These are phyloP conservation scores for Polyergus mexicanus DNA, from an alignment of 1,140 invertebrate genomes.

Conservation along the genomic window DNA sequence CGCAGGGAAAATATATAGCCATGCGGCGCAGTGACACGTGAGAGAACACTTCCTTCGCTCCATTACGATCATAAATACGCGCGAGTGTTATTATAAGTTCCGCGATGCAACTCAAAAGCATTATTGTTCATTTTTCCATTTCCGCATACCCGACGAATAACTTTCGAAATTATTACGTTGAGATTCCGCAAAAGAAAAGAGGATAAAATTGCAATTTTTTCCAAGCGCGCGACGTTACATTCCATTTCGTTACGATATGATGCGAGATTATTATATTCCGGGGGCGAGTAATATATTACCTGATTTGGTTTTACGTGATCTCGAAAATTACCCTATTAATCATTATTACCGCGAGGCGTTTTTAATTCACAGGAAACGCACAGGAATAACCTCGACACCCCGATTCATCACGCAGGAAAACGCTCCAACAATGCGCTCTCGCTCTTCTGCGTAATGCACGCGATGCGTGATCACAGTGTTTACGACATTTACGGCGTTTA, in stretches of 20 bases:
- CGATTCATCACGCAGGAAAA: constrained; percentile 53
- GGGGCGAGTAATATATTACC: constrained; percentile 4
- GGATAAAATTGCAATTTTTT: background rate
- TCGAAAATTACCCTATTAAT: constrained; percentile 47
- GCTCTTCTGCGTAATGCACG: constrained; percentile 54
- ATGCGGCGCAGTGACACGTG: constrained; percentile 60
- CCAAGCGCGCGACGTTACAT: background rate
- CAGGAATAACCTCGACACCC: constrained; percentile 30
- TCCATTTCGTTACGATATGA: background rate
- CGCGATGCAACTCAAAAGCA: background rate
- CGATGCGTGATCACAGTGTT: constrained; percentile 64
- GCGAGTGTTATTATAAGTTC: constrained; percentile 11
- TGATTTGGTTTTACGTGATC: constrained; percentile 28
- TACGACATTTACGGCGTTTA: constrained; percentile 55
- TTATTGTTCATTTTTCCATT: background rate
- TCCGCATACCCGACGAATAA: background rate
- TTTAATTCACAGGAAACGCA: constrained; percentile 32
- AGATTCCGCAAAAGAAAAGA: background rate
- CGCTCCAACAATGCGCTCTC: constrained; percentile 42
- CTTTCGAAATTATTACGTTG: background rate
- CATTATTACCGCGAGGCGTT: constrained; percentile 37
- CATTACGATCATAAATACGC: constrained; percentile 29
- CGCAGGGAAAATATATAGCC: constrained; percentile 66
- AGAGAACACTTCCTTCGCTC: constrained; percentile 55
- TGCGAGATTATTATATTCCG: constrained; percentile 4